A percentile compares a stretch with the other conserved stretches of the same genome.
These are phyloP conservation scores for Remorina albescens DNA, from an alignment of 2,797 vertebrate species.

Conservation along the genomic window DNA sequence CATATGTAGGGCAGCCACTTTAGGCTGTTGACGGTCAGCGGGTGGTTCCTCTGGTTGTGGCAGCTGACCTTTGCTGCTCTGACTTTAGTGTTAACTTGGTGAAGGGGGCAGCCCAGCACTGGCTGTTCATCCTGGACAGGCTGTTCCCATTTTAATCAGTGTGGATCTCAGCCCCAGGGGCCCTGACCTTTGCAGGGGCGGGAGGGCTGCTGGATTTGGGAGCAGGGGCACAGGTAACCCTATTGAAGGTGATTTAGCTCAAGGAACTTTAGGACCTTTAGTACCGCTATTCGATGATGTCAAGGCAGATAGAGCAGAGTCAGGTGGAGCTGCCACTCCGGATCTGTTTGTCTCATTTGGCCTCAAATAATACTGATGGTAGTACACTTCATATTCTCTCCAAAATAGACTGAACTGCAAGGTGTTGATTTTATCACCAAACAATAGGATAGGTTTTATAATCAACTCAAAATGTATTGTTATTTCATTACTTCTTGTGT, in stretches of 20 bases:
- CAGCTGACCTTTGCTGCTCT: constrained; percentile 71
- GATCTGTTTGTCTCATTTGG: constrained; percentile 12
- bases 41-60: constrained; percentile 30
- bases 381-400: not conserved
- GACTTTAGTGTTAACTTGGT: constrained; percentile 38
- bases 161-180: not conserved
- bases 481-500: not conserved
- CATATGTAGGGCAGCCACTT: no score
- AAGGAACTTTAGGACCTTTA: constrained; percentile 75
- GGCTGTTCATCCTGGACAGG: constrained; percentile 41
- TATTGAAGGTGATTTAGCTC: constrained; percentile 41
- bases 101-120: constrained; percentile 16
- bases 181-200: constrained; percentile 75
- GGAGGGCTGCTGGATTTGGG: constrained; percentile 2
- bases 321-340: constrained; percentile 28
- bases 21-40: not conserved
- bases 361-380: not conserved
- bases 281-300: constrained; percentile 9
- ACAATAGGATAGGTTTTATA: no score
- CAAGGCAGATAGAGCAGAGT: constrained; percentile 23
- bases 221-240: constrained; percentile 50
- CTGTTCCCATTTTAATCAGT: constrained; percentile 15
- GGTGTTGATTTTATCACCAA: not conserved
- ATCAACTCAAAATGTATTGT: no score
- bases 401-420: not conserved